phyloP scores from a whole-genome alignment of 2,113 vertebrate genomes.

The Strix aluco region DNA sequence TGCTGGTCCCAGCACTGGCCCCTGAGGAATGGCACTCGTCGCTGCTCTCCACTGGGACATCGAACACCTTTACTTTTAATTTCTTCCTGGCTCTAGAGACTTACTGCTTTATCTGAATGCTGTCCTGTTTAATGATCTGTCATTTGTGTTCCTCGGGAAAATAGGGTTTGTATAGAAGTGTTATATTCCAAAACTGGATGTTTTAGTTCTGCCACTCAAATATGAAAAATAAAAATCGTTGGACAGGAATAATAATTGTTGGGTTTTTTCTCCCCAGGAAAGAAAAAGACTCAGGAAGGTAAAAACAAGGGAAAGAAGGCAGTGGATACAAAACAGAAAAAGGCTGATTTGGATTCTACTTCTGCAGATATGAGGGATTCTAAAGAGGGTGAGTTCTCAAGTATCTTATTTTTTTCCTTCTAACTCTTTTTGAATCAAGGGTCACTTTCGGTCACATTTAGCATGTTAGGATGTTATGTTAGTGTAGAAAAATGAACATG shows the following conservation, averaged over 20 bases:
- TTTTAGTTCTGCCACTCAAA: background rate
- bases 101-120: background rate
- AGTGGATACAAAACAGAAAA: conserved; percentile 68
- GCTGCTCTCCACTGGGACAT: too few relatives aligned
- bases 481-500: background rate
- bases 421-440: background rate
- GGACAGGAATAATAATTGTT: background rate
- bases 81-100: background rate
- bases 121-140: background rate
- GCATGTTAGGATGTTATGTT: background rate
- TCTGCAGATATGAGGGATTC: conserved; percentile 88
- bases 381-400: conserved; percentile 76
- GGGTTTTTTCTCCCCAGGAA: conserved; percentile 63
- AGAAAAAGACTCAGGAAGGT: conserved; percentile 78
- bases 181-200: background rate
- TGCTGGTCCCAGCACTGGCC: too few relatives aligned
- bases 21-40: too few relatives aligned
- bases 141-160: conserved; percentile 13
- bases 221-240: background rate
- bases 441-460: background rate
- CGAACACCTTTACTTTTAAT: background rate
- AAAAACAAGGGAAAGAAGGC: conserved; percentile 74
- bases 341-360: conserved; percentile 67
- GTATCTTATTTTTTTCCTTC: background rate
- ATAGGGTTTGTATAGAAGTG: background rate